Base-by-base conservation (phyloP, 92 coral and sea anemone genomes). In the Palythoa grandiflora region DNA sequence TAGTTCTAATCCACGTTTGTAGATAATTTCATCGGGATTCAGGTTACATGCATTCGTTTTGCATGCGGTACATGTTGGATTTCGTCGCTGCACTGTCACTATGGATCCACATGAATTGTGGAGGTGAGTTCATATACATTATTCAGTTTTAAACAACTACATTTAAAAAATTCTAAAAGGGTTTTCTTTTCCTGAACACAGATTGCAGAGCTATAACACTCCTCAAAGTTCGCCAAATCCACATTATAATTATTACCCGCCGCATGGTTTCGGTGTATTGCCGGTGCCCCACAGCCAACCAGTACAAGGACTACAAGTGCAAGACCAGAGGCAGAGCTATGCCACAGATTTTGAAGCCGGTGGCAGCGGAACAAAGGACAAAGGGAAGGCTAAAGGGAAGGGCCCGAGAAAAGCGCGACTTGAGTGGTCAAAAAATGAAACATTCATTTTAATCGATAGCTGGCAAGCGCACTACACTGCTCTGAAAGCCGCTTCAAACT, bases 121-220 rank as follows among this genome's bases (percentile, higher is more conserved):
- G 80, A 76, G 65, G 80, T 28, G 80, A 76, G 20, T 76, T 51
- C 80, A 75, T 75, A 75, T 55, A 77, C 68, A 77, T 77, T 35
- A 54, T 77, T 77, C 83, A 77, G 83, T 54, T 77, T 77, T 77
- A 3, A 77, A 77, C 68, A 55, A 55, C 84, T 78, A 60, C 84
- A 78, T 78, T 78, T 57, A 57, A 78, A 78, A 55, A 78, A 78
- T 78, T 78, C 68, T 78, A 54, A 54, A 78, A 78, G 83, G 68
- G 83, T 78, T 78, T 78, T 78, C 83, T 78, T 78, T 78, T 55
- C 63, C 83, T 78, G 68, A 78, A 78, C 83, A 77, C 66, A 77
- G 83, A 76, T 77, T 77, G 83, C 83, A 77, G 83, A 77, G 83
- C 48, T 77, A 77, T 77, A 77, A 77, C 37, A 77, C 83, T 77